phyloP scores from a whole-genome alignment of 2,797 vertebrate species.

The Eidolon dupreanum region DNA sequence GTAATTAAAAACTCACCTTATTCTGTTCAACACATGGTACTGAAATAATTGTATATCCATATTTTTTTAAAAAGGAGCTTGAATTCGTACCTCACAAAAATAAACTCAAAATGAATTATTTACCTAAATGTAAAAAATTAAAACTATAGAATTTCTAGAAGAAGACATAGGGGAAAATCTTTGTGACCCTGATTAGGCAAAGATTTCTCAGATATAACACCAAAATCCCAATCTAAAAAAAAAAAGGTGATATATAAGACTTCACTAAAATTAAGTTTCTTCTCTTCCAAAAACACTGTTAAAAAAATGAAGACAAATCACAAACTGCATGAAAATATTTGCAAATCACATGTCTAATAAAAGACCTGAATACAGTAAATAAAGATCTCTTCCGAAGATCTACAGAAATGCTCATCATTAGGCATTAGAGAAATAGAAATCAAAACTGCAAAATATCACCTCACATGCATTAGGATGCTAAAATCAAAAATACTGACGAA shows the following conservation, averaged over 20 bases:
- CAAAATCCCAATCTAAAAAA: not conserved
- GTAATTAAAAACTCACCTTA: conserved; percentile 28
- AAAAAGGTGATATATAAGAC: not conserved
- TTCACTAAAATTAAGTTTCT: conserved; percentile 30
- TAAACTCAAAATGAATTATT: not conserved
- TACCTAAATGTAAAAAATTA: conserved; percentile 11
- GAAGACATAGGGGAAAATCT: conserved; percentile 1
- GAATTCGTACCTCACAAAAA: not conserved
- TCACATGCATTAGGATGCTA: not conserved
- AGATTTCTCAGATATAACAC: not conserved
- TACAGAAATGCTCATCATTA: not conserved
- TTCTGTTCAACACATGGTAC: not conserved
- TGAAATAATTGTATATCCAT: not conserved
- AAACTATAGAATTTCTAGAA: not conserved
- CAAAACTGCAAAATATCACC: not conserved
- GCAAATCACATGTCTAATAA: not conserved
- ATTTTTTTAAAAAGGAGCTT: not conserved
- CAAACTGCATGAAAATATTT: not conserved
- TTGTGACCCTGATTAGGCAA: not conserved
- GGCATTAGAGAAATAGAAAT: not conserved
- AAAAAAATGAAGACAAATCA: not conserved
- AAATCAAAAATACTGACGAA: not conserved
- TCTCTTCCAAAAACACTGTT: not conserved
- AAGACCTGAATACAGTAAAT: not conserved
- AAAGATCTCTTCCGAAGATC: not conserved